Percentiles rank a stretch among this genome's conserved stretches.
phyloP scores from a whole-genome alignment of 2,113 vertebrate species.

The Bucco capensis region DNA sequence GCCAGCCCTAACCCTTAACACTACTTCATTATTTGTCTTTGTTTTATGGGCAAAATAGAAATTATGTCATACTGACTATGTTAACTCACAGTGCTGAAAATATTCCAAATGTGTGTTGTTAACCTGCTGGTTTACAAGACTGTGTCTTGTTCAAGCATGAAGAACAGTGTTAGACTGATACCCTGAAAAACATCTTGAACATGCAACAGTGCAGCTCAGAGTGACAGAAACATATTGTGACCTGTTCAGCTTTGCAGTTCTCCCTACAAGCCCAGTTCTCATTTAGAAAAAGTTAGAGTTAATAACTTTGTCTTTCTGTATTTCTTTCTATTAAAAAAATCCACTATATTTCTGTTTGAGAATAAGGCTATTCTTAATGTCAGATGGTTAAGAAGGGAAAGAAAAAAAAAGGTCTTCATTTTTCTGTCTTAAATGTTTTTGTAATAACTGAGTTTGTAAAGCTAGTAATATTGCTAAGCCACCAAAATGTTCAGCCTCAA shows the following conservation, averaged over 20 bases:
- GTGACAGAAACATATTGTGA: not conserved
- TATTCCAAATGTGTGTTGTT: not conserved
- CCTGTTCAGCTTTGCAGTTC: not conserved
- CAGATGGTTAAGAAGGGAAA: not conserved
- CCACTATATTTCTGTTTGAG: not conserved
- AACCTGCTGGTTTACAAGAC: not conserved
- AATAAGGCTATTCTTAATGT: not conserved
- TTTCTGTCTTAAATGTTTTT: not conserved
- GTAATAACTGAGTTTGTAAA: not conserved
- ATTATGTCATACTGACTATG: fast-evolving
- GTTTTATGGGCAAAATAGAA: not conserved
- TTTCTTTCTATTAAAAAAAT: not conserved
- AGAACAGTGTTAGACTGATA: not conserved
- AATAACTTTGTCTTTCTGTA: not conserved
- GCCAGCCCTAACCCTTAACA: too few species aligned
- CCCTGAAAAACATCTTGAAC: not conserved
- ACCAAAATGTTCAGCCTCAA: not conserved
- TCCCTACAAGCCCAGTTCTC: not conserved
- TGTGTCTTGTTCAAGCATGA: not conserved
- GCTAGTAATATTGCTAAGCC: not conserved
- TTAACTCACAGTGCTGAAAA: not conserved
- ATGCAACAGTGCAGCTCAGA: not conserved
- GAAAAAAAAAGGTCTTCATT: not conserved
- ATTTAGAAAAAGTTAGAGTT: not conserved
- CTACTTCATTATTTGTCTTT: not conserved